These are phyloP conservation scores for Phania funesta DNA, from an alignment of 2,888 invertebrate genomes.

Conservation along the genomic window DNA sequence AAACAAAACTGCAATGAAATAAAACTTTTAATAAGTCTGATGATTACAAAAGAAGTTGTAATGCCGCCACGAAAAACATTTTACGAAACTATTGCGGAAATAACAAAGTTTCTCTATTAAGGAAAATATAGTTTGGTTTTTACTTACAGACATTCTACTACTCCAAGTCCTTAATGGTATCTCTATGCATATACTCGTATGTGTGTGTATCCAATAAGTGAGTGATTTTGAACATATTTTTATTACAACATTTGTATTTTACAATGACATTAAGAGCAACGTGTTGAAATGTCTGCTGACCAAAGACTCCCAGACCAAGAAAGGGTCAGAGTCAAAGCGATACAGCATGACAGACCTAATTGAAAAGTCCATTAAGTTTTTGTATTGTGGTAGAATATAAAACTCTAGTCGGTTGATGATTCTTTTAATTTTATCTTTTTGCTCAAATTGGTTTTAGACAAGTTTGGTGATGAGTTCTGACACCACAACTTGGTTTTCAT, in stretches of 20 bases:
- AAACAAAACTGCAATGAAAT: constrained; percentile 26
- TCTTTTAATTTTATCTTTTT: background rate
- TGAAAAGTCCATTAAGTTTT: constrained; percentile 65
- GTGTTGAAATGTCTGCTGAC: constrained; percentile 61
- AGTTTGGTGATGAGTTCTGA: constrained; percentile 48
- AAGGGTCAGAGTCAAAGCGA: background rate
- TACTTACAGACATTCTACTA: too few species aligned
- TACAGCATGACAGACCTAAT: constrained; percentile 56
- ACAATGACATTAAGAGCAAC: constrained; percentile 58
- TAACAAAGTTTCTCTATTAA: constrained; percentile 43
- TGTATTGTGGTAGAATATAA: constrained; percentile 50
- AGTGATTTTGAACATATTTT: too few species aligned
- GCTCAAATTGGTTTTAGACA: background rate
- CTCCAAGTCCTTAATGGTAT: too few species aligned
- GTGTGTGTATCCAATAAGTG: too few species aligned
- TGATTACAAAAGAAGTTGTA: constrained; percentile 56
- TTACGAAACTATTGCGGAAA: constrained; percentile 58
- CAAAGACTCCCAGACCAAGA: background rate
- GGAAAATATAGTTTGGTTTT: constrained; percentile 2
- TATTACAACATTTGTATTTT: constrained; percentile 30
- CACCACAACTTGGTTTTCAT: constrained; percentile 43
- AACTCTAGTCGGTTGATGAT: constrained; percentile 6
- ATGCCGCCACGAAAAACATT: constrained; percentile 39
- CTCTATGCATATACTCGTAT: too few species aligned
- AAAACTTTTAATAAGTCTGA: constrained; percentile 64